Evolutionary conservation across 2,888 invertebrate genomes (phyloP).

Genomic region (Leptinotarsa juncta): DNA sequence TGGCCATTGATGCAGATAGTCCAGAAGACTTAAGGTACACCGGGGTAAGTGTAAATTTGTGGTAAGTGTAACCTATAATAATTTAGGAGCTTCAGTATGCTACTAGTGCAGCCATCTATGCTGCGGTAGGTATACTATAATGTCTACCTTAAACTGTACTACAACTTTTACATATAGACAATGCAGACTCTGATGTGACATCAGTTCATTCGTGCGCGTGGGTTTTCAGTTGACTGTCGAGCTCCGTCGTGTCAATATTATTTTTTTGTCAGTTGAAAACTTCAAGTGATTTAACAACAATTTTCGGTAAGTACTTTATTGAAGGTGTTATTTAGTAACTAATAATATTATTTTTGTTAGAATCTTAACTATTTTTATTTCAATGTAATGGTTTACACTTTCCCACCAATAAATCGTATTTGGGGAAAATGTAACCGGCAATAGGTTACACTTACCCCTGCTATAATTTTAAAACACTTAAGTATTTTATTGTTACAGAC

Average conservation of each 20-base stretch:
- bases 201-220: too few species aligned
- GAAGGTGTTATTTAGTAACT: too few species aligned
- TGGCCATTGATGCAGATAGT: too few species aligned
- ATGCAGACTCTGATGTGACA: background rate
- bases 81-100: background rate
- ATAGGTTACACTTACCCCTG: background rate
- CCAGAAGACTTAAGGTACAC: constrained; percentile 18
- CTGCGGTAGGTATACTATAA: background rate
- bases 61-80: constrained; percentile 16
- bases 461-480: background rate
- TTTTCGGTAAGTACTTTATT: too few species aligned
- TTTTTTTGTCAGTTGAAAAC: too few species aligned
- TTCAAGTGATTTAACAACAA: too few species aligned
- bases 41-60: too few species aligned
- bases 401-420: background rate
- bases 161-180: background rate
- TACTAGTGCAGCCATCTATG: background rate
- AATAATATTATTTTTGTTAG: too few species aligned
- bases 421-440: constrained; percentile 1
- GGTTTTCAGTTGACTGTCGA: too few species aligned
- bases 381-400: background rate
- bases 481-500: background rate
- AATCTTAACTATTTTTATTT: too few species aligned
- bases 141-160: background rate
- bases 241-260: too few species aligned